Evolutionary conservation across 2,888 invertebrate species (phyloP), one percentile per base, ranked within the genome.

Genomic region (Mamestra brassicae): DNA sequence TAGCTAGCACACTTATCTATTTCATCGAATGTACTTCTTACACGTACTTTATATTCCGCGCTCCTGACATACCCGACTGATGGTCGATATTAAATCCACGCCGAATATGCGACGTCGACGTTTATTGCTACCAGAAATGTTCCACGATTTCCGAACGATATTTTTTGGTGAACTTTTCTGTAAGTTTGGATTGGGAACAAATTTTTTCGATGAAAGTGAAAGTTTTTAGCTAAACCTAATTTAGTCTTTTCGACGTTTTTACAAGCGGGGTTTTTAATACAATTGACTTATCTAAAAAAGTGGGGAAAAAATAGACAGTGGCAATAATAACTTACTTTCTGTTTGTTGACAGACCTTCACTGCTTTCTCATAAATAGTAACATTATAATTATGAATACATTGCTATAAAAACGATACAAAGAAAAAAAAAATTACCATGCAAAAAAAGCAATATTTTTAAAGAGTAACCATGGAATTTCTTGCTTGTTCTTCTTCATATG

Each of bases 21-120:
- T 69, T 55, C n/a, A 45, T 15, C 15, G 58, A 11, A 36, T 47
- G 66, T 74, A 81, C 74, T 65, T 73, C 11, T 26, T 60, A 57
- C 70, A 65, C 26, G 45, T 67, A 74, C 60, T 78, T 78, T 78
- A 82, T 85, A 75, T 78, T 78, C 69, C 57, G 47, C 10, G 34
- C 54, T 67, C 57, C 64, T 74, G 83, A 70, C 63, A 69, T 42
- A 17, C 47, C 55, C 26, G 17, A 72, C 60, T 81, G 83, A 85
- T 57, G 72, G 68, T 36, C 71, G 65, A 85, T 83, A 83, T 83
- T 85, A 83, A 82, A 83, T 75, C 78, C 52, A 42, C 45, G 52
- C 64, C 57, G 38, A 74, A 74, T 71, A 81, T 81, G 71, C 54
- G 74, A 78, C 83, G 54, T 61, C 54, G 71, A 78, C 83, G 54